Evolutionary conservation across 2,113 vertebrate genomes (phyloP), one percentile per base, ranked within the genome.

Genomic region (Peromyscus californicus): DNA sequence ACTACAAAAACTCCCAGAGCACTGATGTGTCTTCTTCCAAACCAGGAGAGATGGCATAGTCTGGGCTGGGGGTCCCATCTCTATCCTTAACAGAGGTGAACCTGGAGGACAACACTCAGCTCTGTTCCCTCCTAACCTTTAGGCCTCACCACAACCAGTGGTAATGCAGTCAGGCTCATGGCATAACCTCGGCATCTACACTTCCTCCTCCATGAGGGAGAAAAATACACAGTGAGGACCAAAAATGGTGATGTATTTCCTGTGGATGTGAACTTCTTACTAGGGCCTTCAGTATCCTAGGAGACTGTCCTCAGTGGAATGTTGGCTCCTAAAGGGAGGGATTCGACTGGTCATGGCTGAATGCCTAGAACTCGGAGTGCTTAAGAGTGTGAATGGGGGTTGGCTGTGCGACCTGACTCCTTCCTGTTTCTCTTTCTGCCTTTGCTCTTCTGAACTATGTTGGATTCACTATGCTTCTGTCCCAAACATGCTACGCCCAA

Each of bases 181-280:
- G 61, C 16, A 39, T 31, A 45, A 80, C 26, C 17, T 93, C 33
- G 17, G 51, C 45, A 21, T 84, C 42, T n/a, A 29, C 36, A 5
- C 48, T 80, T 79, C 51, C 19, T n/a, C 42, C 19, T 84, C 54
- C 61, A 26, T 45, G 80, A 70, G 74, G 1, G 15, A 45, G 29
- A 70, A 48, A 84, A 45, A 78, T 61, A 76, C 36, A 59, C 2
- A n/a, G 24, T 13, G n/a, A 80, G 74, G 84, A 59, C 67, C 65
- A 89, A 79, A 87, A n/a, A 61, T 91, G 48, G 59, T 36, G 65
- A 94, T 12, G 39, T 26, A 54, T 69, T 82, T 93, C 70, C 87
- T 85, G 59, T 78, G 57, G 92, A 48, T 48, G 33, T 0, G 12
- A 82, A 45, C 86, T 74, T 96, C 72, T 65, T 36, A 36, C 16